These are phyloP conservation scores for Cherax destructor DNA, from an alignment of 1,140 invertebrate species.

Conservation along the genomic window DNA sequence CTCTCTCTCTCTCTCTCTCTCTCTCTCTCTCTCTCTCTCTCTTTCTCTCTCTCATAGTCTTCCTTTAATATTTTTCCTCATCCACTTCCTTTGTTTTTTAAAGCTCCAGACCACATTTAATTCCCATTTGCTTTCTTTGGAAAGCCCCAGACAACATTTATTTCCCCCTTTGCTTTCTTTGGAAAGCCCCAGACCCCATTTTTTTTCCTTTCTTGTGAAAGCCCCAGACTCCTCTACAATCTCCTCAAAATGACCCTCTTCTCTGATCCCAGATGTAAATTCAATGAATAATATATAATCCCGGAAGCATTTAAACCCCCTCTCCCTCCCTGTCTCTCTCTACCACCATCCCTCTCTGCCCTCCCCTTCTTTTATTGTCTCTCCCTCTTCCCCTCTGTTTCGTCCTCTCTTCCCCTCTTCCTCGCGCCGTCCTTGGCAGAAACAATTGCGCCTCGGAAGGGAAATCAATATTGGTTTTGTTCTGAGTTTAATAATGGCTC, in stretches of 20 bases:
- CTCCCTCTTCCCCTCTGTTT: neutral
- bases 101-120: neutral
- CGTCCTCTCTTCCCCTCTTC: constrained; percentile 6
- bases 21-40: neutral
- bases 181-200: neutral
- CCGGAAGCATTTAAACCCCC: constrained; percentile 28
- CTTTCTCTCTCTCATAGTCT: neutral
- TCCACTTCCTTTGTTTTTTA: neutral
- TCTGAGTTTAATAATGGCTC: neutral
- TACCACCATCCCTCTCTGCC: neutral
- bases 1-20: no score
- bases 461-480: constrained; percentile 42
- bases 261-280: constrained; percentile 38
- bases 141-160: no score
- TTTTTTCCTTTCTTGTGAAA: neutral
- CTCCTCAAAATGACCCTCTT: neutral
- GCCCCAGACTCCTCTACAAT: neutral
- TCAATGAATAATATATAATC: constrained; percentile 17
- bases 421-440: constrained; percentile 37
- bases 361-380: neutral
- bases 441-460: constrained; percentile 25
- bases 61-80: neutral
- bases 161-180: no score
- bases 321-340: neutral
- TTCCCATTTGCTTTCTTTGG: neutral